Evolutionary conservation across 2,113 vertebrate genomes (phyloP).

Genomic region (Oncorhynchus kisutch): DNA sequence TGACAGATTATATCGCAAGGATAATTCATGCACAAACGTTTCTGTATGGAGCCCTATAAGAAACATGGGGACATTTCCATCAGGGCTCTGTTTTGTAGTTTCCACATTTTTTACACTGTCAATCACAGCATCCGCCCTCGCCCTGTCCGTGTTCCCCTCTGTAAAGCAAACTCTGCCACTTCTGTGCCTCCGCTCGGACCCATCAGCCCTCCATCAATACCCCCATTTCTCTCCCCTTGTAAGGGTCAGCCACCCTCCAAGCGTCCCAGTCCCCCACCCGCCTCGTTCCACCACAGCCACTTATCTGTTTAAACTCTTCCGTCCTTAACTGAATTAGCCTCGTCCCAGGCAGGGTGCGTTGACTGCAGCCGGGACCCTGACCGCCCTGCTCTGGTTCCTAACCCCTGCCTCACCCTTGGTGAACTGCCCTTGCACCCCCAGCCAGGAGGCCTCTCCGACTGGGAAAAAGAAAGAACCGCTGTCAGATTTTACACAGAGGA

Average conservation of each 20-base stretch:
- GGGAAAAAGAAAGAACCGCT: conserved; percentile 58
- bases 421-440: background rate
- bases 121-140: conserved; percentile 4
- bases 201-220: background rate
- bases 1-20: too few relatives aligned
- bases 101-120: conserved; percentile 48
- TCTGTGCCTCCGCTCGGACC: conserved; percentile 8
- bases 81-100: conserved; percentile 40
- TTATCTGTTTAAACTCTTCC: background rate
- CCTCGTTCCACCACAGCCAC: conserved; percentile 2
- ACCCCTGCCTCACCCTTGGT: background rate
- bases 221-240: background rate
- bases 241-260: background rate
- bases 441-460: background rate
- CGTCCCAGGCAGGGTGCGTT: conserved; percentile 3
- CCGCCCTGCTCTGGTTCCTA: background rate
- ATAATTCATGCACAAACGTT: too few relatives aligned
- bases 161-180: background rate
- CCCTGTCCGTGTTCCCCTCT: background rate
- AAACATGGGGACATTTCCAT: background rate
- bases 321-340: background rate
- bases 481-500: conserved; percentile 54
- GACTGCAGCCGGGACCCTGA: background rate
- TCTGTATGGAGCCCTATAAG: background rate
- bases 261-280: conserved; percentile 13